Evolutionary conservation across 1,140 invertebrate genomes (phyloP).

Genomic region (Drosophila kurseongensis): DNA sequence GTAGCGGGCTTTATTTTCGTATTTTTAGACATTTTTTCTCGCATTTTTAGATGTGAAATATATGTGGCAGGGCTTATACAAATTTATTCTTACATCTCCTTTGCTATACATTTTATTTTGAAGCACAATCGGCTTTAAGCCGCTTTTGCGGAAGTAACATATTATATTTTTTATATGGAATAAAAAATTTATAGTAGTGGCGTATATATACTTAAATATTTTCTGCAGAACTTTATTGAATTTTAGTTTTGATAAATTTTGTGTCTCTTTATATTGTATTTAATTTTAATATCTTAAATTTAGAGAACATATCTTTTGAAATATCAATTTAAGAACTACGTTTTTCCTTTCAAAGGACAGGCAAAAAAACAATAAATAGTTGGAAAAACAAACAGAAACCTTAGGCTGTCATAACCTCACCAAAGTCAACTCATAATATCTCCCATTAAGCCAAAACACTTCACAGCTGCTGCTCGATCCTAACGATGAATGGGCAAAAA

Average conservation of each 20-base stretch:
- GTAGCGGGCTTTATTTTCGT: conserved; percentile 1
- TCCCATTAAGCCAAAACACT: conserved; percentile 30
- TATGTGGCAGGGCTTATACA: neutral
- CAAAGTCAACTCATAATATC: conserved; percentile 38
- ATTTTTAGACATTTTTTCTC: neutral
- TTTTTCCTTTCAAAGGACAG: too few species aligned
- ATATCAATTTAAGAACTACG: too few species aligned
- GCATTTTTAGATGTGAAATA: neutral
- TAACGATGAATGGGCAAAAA: conserved; percentile 41
- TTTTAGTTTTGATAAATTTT: too few species aligned
- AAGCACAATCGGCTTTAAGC: too few species aligned
- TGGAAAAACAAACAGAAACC: conserved; percentile 3
- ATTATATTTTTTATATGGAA: too few species aligned
- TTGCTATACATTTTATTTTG: too few species aligned
- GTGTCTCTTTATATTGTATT: too few species aligned
- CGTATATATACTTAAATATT: too few species aligned
- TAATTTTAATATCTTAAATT: too few species aligned
- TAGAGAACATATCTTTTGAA: too few species aligned
- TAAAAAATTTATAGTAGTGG: too few species aligned
- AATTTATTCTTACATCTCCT: neutral
- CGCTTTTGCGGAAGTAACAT: neutral
- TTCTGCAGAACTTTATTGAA: too few species aligned
- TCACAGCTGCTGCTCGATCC: conserved; percentile 31
- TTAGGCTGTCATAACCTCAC: conserved; percentile 21
- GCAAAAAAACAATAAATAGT: neutral